A percentile compares a stretch with the other conserved stretches of the same genome.
Evolutionary conservation across 2,797 vertebrate species (phyloP).

Genomic region (Gymnothorax javanicus): DNA sequence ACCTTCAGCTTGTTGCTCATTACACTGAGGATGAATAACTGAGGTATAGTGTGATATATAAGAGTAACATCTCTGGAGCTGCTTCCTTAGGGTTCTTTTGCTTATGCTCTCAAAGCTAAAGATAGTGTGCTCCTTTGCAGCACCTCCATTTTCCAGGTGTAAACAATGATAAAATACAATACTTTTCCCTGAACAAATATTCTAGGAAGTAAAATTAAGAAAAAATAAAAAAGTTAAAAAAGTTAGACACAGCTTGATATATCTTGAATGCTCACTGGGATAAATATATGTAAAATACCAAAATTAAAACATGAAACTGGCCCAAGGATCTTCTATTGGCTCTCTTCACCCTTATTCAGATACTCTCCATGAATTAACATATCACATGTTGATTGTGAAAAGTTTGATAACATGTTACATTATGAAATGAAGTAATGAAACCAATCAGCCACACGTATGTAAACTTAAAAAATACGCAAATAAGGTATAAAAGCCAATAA

Average conservation of each 20-base stretch:
- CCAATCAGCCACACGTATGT: not conserved
- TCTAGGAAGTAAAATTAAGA: not conserved
- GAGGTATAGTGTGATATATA: constrained; percentile 28
- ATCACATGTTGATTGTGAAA: not conserved
- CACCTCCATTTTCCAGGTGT: constrained; percentile 4
- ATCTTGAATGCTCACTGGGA: not conserved
- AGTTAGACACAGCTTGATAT: not conserved
- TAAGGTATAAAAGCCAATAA: not conserved
- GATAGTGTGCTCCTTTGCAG: not conserved
- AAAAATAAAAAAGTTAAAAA: not conserved
- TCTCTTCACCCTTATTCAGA: not conserved
- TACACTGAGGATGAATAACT: not conserved
- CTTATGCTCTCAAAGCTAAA: constrained; percentile 14
- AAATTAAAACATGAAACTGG: not conserved
- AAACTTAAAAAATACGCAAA: not conserved
- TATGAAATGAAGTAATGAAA: not conserved
- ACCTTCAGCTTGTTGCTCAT: not conserved
- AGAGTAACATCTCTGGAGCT: not conserved
- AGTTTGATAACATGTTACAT: not conserved
- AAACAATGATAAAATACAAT: constrained; percentile 33
- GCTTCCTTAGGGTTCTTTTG: not conserved
- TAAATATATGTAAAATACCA: not conserved
- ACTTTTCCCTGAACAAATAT: constrained; percentile 18
- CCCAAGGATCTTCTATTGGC: not conserved
- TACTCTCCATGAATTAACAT: not conserved